Evolutionary conservation across 2,113 vertebrate species (phyloP), one percentile per base, ranked within the genome.

Genomic region (Lates calcarifer): DNA sequence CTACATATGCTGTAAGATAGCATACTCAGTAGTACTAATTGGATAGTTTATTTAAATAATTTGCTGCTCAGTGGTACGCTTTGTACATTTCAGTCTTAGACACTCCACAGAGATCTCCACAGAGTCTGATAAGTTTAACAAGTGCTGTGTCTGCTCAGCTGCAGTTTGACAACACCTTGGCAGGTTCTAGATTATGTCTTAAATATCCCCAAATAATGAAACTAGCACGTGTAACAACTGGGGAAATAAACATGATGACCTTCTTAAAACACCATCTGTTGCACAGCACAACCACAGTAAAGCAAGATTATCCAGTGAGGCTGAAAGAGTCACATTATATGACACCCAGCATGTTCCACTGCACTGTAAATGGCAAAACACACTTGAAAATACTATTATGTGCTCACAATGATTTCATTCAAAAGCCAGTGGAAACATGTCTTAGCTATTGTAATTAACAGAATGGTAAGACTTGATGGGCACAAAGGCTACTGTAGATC

Each of bases 261-360:
- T 87, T 87, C 80, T 89, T 86, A 87, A 85, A 91, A 84, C 61
- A 64, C 88, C 88, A 92, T 91, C 88, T 92, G 89, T 87, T 92
- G 79, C 80, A 3, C 67, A 79, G 85, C 70, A 71, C 76, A 74
- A 69, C 81, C 74, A 65, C 76, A 85, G 81, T 80, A 86, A 82
- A 72, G 79, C 29, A 0, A 72, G 67, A 87, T 91, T 82, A 92
- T 73, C 28, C 35, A 81, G 55, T 18, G 53, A 89, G 77, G 86
- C 86, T 82, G 64, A 84, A 83, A 77, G 56, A 67, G 73, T 84
- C 63, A 31, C 57, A 62, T 86, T 78, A 77, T 66, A 60, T 29
- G 79, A 73, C 77, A 83, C 60, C 79, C 64, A 58, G 49, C 26
- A 58, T 55, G 49, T 65, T 69, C 24, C 24, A 58, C 45, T 47